Conservation (phyloP, 2,797 vertebrate genomes). For the Naso thynnoides region DNA sequence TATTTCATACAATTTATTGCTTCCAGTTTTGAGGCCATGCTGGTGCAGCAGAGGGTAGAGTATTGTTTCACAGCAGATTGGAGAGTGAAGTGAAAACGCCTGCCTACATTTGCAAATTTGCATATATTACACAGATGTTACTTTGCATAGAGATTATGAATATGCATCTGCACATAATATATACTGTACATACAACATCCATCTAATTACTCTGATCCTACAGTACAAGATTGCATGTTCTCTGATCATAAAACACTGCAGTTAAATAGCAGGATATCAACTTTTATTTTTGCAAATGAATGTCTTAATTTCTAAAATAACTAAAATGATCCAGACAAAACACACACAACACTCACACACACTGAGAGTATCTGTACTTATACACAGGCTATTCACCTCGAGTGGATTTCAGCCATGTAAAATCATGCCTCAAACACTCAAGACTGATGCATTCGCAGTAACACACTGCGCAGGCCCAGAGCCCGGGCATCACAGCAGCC, state of each 20-base stretch:
- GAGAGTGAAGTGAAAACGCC: constrained; percentile 16
- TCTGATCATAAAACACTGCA: constrained; percentile 5
- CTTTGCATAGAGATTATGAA: constrained; percentile 52
- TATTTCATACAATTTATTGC: background rate
- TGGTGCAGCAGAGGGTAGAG: constrained; percentile 2
- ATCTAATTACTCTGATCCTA: constrained; percentile 12
- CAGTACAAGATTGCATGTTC: background rate
- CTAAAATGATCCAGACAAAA: background rate
- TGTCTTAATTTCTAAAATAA: background rate
- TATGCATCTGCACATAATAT: constrained; percentile 25
- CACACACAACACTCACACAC: background rate
- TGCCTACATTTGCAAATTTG: constrained; percentile 39
- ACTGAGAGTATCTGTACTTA: constrained; percentile 3
- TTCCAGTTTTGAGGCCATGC: background rate
- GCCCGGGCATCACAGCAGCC: constrained; percentile 37
- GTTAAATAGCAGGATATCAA: background rate
- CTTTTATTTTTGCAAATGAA: background rate
- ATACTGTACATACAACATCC: constrained; percentile 13
- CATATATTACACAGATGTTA: constrained; percentile 61
- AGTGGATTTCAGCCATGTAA: constrained; percentile 25
- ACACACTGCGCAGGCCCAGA: constrained; percentile 14
- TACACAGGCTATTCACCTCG: constrained; percentile 23
- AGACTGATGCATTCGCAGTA: constrained; percentile 12
- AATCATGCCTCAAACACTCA: constrained; percentile 39
- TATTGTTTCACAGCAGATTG: constrained; percentile 18